Percentiles rank a stretch among this genome's conserved stretches.
Conservation (phyloP, 92 coral and sea anemone genomes). For the Umimayanthus chanpuru region DNA sequence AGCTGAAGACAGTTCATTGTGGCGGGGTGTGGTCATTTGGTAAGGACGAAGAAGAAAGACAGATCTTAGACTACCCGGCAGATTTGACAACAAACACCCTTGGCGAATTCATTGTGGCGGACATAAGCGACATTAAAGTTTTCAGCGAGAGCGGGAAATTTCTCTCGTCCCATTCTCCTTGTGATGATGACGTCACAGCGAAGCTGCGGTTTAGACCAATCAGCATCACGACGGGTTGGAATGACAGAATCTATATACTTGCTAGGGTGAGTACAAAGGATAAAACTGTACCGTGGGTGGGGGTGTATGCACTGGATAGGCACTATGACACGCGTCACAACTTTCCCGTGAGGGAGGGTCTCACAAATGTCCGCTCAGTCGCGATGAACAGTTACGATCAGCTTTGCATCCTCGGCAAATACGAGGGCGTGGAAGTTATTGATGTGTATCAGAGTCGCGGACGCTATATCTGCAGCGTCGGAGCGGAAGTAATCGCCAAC, state of each 20-base stretch:
- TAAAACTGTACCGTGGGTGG: background rate
- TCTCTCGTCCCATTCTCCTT: constrained; percentile 9
- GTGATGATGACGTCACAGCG: constrained; percentile 1
- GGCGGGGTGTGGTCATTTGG: constrained; percentile 40
- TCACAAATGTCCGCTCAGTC: background rate
- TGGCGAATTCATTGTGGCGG: constrained; percentile 23
- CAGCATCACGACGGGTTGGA: constrained; percentile 31
- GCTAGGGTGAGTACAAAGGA: background rate
- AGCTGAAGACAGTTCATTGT: constrained; percentile 10
- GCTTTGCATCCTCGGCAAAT: constrained; percentile 20
- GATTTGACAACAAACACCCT: constrained; percentile 32
- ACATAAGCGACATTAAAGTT: constrained; percentile 29
- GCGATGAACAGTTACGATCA: constrained; percentile 27
- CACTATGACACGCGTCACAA: background rate
- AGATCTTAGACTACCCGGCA: constrained; percentile 4
- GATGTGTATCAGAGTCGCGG: constrained; percentile 33
- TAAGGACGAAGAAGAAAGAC: background rate
- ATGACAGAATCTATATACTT: constrained; percentile 17
- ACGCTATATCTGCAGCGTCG: constrained; percentile 9
- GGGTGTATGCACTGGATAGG: background rate
- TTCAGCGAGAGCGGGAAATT: constrained; percentile 30
- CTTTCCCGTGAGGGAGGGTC: constrained; percentile 27
- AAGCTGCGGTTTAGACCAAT: constrained; percentile 35
- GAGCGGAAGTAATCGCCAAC: constrained; percentile 14
- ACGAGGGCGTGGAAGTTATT: background rate